These are phyloP conservation scores for Cyphomyrmex costatus DNA, from an alignment of 1,140 invertebrate genomes.

Conservation along the genomic window DNA sequence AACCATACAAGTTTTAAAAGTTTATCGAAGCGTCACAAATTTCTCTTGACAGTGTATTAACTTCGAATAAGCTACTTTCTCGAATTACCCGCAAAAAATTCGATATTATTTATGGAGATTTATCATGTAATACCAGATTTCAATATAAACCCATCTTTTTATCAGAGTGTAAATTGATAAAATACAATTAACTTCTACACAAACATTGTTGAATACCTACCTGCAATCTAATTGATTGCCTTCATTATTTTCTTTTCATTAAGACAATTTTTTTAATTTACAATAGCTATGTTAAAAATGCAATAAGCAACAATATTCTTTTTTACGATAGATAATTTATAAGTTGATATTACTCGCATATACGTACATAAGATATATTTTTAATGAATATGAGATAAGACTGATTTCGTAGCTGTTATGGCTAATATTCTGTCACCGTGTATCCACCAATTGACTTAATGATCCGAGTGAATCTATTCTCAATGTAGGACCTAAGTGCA, in stretches of 20 bases:
- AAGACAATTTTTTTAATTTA: not conserved
- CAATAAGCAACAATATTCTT: not conserved
- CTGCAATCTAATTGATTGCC: not conserved
- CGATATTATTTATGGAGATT: not conserved
- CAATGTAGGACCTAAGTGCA: constrained; percentile 76
- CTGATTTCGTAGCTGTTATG: constrained; percentile 26
- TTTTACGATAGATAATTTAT: not conserved
- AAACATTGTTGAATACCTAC: constrained; percentile 14
- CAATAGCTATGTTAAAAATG: not conserved
- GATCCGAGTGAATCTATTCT: constrained; percentile 76
- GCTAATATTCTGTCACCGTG: constrained; percentile 67
- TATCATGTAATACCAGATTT: not conserved
- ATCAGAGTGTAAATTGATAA: not conserved
- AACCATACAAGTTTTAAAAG: not conserved
- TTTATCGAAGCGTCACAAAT: not conserved
- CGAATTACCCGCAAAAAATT: not conserved
- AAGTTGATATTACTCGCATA: not conserved
- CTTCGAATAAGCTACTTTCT: too few species aligned
- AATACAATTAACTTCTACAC: not conserved
- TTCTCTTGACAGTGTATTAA: not conserved
- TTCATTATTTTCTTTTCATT: not conserved
- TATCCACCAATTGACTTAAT: constrained; percentile 77
- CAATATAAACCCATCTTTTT: not conserved
- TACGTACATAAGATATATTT: not conserved
- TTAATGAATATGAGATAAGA: not conserved